Evolutionary conservation across 2,113 vertebrate genomes (phyloP).

Genomic region (Xenopus laevis): DNA sequence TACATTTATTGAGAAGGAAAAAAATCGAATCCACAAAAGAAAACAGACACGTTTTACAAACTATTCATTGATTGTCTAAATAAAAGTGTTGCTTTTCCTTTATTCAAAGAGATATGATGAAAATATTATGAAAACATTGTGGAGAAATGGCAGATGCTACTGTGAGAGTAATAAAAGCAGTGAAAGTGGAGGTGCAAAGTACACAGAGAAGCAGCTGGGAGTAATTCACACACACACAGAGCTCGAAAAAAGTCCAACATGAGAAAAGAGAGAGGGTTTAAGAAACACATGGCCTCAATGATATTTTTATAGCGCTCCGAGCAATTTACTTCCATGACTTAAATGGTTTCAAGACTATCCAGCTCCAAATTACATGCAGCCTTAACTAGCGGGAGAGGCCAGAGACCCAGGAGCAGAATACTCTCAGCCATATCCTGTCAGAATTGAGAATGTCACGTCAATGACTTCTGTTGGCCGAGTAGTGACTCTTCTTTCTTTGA

Average conservation of each 20-base stretch:
- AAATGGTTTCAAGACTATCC: slow-evolving; percentile 70
- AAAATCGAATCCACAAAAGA: too few species aligned
- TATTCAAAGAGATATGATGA: too few species aligned
- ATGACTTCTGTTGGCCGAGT: neutral
- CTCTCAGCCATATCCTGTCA: slow-evolving; percentile 57
- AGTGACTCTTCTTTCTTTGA: neutral
- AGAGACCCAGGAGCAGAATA: slow-evolving; percentile 53
- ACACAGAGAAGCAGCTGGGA: slow-evolving; percentile 85
- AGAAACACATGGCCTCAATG: slow-evolving; percentile 81
- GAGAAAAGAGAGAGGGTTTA: slow-evolving; percentile 56
- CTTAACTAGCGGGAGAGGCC: slow-evolving; percentile 55
- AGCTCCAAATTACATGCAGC: slow-evolving; percentile 59
- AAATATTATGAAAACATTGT: too few species aligned
- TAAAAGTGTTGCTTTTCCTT: too few species aligned
- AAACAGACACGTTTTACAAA: too few species aligned
- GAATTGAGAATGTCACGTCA: slow-evolving; percentile 51
- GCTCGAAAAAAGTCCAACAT: slow-evolving; percentile 56
- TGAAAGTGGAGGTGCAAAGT: slow-evolving; percentile 65
- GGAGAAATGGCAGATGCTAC: slow-evolving; percentile 31
- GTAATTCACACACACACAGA: slow-evolving; percentile 78
- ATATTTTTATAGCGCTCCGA: slow-evolving; percentile 86
- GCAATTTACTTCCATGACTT: slow-evolving; percentile 74
- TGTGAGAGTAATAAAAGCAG: slow-evolving; percentile 43
- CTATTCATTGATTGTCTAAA: too few species aligned
- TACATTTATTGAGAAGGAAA: too few species aligned